These are phyloP conservation scores for Ichneumon xanthorius DNA, from an alignment of 2,888 invertebrate species.

Conservation along the genomic window DNA sequence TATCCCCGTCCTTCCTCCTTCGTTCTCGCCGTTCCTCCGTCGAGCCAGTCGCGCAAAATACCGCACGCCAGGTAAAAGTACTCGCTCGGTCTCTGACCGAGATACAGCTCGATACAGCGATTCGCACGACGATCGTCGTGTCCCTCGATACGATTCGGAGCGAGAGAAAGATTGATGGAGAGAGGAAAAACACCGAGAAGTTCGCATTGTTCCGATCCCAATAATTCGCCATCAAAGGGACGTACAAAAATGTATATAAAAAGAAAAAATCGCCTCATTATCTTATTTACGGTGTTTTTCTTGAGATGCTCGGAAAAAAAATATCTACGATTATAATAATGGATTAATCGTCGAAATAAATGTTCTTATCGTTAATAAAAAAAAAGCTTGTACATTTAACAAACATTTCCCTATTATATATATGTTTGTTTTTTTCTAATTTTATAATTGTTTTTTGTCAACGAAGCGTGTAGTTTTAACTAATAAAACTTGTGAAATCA, in stretches of 20 bases:
- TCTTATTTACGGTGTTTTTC: background rate
- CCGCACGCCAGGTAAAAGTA: constrained; percentile 54
- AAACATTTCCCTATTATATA: too few species aligned
- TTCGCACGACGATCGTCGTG: constrained; percentile 58
- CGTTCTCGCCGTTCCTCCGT: constrained; percentile 14
- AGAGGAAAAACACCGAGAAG: constrained; percentile 13
- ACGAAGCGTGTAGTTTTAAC: too few species aligned
- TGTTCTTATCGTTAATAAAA: too few species aligned
- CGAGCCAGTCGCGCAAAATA: constrained; percentile 14
- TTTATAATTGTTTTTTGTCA: too few species aligned
- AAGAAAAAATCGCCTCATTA: background rate
- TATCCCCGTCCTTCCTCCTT: background rate
- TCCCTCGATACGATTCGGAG: constrained; percentile 24
- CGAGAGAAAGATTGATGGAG: constrained; percentile 5
- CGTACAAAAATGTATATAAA: background rate
- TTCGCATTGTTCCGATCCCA: background rate
- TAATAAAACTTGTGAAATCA: too few species aligned
- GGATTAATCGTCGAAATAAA: too few species aligned
- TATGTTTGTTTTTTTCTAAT: too few species aligned
- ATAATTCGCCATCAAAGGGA: background rate
- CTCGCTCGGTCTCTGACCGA: constrained; percentile 52
- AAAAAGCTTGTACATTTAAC: too few species aligned
- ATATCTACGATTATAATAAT: background rate
- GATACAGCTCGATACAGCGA: constrained; percentile 46
- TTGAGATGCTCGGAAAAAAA: background rate